These are phyloP conservation scores for Brachionus sp. DNA, from an alignment of 1,140 invertebrate species.

Conservation along the genomic window DNA sequence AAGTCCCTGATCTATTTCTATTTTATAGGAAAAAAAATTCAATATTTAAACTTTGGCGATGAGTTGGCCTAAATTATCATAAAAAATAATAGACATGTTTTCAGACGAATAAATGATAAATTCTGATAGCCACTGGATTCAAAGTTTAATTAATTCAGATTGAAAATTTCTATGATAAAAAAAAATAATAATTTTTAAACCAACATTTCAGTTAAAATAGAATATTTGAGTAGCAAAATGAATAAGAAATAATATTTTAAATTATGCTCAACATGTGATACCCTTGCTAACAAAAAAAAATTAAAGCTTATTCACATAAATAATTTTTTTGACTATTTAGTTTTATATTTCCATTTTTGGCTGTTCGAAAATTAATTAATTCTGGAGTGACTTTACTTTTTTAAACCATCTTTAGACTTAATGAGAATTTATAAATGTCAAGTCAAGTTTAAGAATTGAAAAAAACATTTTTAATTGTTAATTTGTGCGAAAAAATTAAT, in stretches of 20 bases:
- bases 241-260: constrained; percentile 11
- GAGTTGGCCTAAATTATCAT: background rate
- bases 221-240: background rate
- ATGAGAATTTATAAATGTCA: no score
- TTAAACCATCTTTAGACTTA: no score
- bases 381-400: background rate
- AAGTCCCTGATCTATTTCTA: background rate
- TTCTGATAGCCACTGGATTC: background rate
- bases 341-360: background rate
- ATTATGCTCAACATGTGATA: constrained; percentile 26
- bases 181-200: background rate
- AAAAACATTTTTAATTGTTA: no score
- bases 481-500: no score
- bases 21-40: background rate
- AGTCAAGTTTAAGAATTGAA: no score
- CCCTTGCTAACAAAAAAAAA: background rate
- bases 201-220: background rate
- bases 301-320: background rate
- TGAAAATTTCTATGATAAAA: background rate
- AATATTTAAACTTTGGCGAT: constrained; percentile 9
- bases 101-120: background rate
- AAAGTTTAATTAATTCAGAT: background rate
- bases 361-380: background rate
- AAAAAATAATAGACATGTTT: background rate
- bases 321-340: background rate